phyloP scores from a whole-genome alignment of 2,888 invertebrate genomes.

The Aleiodes testaceus region DNA sequence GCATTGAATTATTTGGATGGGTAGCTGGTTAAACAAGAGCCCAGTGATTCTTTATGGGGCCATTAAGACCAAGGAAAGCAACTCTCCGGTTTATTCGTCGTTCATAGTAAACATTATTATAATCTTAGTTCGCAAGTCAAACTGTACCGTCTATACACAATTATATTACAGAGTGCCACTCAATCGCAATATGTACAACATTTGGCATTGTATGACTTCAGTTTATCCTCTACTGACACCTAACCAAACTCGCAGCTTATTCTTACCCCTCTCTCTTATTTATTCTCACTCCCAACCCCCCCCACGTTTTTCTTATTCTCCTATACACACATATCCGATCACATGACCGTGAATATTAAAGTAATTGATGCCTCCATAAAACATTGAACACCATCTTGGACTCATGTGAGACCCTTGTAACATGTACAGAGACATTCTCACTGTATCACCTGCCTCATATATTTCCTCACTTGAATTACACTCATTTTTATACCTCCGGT shows the following conservation, averaged over 20 bases:
- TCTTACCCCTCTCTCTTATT: constrained; percentile 28
- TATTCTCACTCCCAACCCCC: constrained; percentile 18
- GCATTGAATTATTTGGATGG: constrained; percentile 43
- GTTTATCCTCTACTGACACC: constrained; percentile 66
- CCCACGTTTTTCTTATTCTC: constrained; percentile 4
- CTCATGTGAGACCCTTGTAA: constrained; percentile 51
- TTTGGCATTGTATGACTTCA: constrained; percentile 34
- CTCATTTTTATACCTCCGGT: constrained; percentile 14
- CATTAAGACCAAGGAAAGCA: constrained; percentile 57
- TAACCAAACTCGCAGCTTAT: constrained; percentile 33
- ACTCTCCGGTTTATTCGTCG: constrained; percentile 55
- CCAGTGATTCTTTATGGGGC: constrained; percentile 63
- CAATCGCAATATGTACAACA: not conserved
- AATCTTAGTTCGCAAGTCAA: constrained; percentile 53
- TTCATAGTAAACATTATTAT: constrained; percentile 64
- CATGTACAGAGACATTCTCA: constrained; percentile 42
- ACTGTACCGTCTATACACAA: constrained; percentile 47
- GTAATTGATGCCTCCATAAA: constrained; percentile 69
- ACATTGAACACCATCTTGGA: constrained; percentile 57
- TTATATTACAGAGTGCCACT: constrained; percentile 56
- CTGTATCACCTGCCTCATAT: constrained; percentile 49
- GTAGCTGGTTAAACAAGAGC: constrained; percentile 60
- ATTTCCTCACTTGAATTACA: constrained; percentile 33
- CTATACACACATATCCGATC: constrained; percentile 51
- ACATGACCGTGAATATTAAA: constrained; percentile 67